Base-by-base conservation (phyloP, 2,797 vertebrate species). In the Carduelis carduelis region DNA sequence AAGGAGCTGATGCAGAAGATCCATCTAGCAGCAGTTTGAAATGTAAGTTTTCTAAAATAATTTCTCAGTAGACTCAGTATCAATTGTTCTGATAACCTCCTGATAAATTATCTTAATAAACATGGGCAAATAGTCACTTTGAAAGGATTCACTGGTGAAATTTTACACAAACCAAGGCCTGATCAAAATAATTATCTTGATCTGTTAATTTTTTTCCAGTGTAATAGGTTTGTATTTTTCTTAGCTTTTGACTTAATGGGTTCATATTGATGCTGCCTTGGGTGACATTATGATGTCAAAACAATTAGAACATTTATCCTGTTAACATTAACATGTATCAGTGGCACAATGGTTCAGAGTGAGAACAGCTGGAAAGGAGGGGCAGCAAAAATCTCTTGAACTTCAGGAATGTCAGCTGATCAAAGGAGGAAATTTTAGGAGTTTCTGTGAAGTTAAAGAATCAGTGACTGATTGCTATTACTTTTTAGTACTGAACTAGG, bases 11-110 rank as follows among this genome's bases (percentile, higher is more conserved):
- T 46, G 81, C 91, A 60, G 97, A 97, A 41, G 95, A 97, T 64
- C 75, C 92, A 20, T 87, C 78, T 14, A 98, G 97, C 68, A 97
- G 98, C 56, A 98, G 95, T 53, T 98, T 97, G 6, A 61, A 96
- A 20, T 97, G 99, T 99, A 95, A 98, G 97, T 90, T 64, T 52
- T 75, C 52, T n/a, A 14, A 65, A 77, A 12, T 19, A 22, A 1
- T n/a, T 16, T 37, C 52, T 82, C 21, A 9, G 55, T 49, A 77
- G 68, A 50, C 16, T 59, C 16, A 17, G 26, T 12, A 7, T 59
- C n/a, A 71, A 17, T 65, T 59, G 32, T 61, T 12, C 60, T 50
- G 35, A 69, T 57, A 24, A 53, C 39, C 22, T 76, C 12, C 37
- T 39, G 34, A 37, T 52, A 66, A 86, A 55, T 53, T 80, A 39